Conservation (phyloP, 2,113 vertebrate species). For the Oxyura jamaicensis region DNA sequence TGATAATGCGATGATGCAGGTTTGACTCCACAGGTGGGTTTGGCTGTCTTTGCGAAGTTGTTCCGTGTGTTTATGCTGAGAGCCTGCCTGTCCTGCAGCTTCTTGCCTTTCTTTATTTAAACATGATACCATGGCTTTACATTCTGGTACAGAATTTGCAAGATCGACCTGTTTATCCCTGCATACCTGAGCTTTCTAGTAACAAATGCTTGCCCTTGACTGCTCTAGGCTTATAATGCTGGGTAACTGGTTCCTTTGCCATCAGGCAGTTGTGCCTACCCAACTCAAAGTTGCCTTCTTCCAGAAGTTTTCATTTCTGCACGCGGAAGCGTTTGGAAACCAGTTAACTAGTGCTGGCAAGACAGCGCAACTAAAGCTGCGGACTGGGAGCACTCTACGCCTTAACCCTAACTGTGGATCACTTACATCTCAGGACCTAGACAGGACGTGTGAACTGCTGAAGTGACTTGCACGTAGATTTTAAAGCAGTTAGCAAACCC, state of each 20-base stretch:
- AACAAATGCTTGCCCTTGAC: neutral
- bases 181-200: neutral
- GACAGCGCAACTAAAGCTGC: neutral
- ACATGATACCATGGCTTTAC: fast-evolving
- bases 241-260: neutral
- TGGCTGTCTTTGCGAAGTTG: too few relatives aligned
- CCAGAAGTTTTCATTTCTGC: neutral
- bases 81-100: neutral
- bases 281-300: neutral
- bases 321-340: neutral
- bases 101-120: neutral
- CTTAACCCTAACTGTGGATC: neutral
- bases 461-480: neutral
- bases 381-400: neutral
- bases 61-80: too few relatives aligned
- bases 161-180: neutral
- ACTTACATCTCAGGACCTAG: neutral
- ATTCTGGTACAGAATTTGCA: neutral
- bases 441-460: neutral
- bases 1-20: neutral
- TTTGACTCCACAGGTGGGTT: neutral
- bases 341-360: neutral
- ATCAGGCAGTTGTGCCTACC: neutral
- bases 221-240: neutral
- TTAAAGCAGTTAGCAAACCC: neutral